Evolutionary conservation across 2,113 vertebrate species (phyloP).

Genomic region (Electrona antarctica): DNA sequence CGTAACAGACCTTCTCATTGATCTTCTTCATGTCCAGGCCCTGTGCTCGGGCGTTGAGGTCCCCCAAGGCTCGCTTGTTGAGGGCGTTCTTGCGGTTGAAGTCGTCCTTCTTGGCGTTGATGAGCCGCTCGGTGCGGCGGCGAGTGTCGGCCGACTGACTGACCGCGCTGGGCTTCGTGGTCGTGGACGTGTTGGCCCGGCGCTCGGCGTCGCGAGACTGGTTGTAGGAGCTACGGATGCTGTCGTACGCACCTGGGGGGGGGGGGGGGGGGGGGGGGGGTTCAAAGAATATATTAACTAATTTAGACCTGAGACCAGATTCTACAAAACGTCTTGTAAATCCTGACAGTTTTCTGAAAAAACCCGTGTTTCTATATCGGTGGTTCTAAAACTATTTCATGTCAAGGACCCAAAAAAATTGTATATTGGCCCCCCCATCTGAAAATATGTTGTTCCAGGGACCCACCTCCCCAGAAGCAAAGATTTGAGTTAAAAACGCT

Average conservation of each 20-base stretch:
- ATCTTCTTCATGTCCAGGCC: slow-evolving; percentile 84
- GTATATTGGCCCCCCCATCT: too few species aligned
- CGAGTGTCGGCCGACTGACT: slow-evolving; percentile 84
- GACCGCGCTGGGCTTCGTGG: slow-evolving; percentile 79
- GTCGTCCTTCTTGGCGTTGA: slow-evolving; percentile 78
- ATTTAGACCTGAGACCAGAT: too few species aligned
- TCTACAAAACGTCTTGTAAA: too few species aligned
- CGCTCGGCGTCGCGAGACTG: slow-evolving; percentile 85
- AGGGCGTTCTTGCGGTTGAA: slow-evolving; percentile 89
- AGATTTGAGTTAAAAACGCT: too few species aligned
- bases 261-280: too few species aligned
- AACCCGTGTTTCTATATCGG: too few species aligned
- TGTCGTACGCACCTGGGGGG: slow-evolving; percentile 91
- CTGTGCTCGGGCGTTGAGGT: slow-evolving; percentile 74
- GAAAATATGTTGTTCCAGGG: too few species aligned
- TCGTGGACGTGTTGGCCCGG: slow-evolving; percentile 81
- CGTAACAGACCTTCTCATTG: slow-evolving; percentile 86
- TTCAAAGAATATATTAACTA: background rate
- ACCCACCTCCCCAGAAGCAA: too few species aligned
- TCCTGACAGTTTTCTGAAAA: too few species aligned
- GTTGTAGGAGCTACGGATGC: slow-evolving; percentile 84
- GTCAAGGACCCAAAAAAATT: too few species aligned
- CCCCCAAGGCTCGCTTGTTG: slow-evolving; percentile 83
- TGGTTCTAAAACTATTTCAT: too few species aligned
- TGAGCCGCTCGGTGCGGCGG: slow-evolving; percentile 81